Evolutionary conservation across 2,797 vertebrate species (phyloP), one percentile per base, ranked within the genome.

Genomic region (Anableps anableps): DNA sequence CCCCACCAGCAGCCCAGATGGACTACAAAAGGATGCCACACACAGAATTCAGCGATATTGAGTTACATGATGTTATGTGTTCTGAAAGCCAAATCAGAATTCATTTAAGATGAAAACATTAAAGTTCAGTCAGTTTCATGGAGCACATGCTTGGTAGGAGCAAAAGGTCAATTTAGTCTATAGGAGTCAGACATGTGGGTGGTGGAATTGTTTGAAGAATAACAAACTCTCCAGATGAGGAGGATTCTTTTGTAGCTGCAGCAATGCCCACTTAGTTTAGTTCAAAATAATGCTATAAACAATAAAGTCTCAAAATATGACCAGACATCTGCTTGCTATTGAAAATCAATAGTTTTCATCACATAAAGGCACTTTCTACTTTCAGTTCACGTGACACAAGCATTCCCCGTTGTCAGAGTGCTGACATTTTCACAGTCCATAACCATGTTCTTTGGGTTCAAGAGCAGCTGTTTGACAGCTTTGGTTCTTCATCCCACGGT

Each of bases 1-100:
- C 91, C 92, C 93, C 76, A 74, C 89, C 76, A 70, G 82, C 83
- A 79, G 86, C 84, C 89, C 94, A 95, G 93, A 94, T 94, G 94
- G 91, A 88, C 89, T 79, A 50, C 77, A 82, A 82, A 88, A 83
- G 48, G 78, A 85, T 79, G 80, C 78, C 83, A 87, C 71, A 66
- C 73, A 31, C 70, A 88, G 70, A 51, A 84, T 86, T 68, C 34
- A 81, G 26, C 51, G 76, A 75, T 82, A 64, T 77, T 79, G 45
- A 23, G 48, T 84, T 84, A 50, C 76, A 66, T 82, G 43, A 82
- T 80, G 85, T 21, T 68, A 36, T 17, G 16, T 68, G 36, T 47
- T 70, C 64, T 60, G 74, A 79, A 86, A 86, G 87, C 16, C 70
- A 9, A 77, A 77, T 72, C 66, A 29, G 77, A 26, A 34, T 23